Percentiles rank a stretch among this genome's conserved stretches.
Conservation (phyloP, 2,888 invertebrate genomes). For the Heliconius sara region DNA sequence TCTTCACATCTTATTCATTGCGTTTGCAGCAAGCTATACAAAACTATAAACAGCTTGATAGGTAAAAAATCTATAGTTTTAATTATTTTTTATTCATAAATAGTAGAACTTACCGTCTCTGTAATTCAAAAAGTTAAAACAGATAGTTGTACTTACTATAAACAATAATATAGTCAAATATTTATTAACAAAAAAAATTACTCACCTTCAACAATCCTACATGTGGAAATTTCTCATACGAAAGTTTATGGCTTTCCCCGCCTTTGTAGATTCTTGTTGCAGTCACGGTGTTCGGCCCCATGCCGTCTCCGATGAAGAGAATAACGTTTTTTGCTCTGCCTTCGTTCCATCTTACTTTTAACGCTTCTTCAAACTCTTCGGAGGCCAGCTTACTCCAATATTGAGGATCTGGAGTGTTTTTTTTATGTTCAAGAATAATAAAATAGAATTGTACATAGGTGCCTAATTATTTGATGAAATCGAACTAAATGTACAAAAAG, state of each 20-base stretch:
- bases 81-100: no score
- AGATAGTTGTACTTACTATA: no score
- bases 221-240: constrained; percentile 93
- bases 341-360: constrained; percentile 83
- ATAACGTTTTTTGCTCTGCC: constrained; percentile 91
- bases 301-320: constrained; percentile 94
- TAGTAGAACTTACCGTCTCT: no score
- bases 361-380: constrained; percentile 81
- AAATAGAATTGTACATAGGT: no score
- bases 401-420: constrained; percentile 60
- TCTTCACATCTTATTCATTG: no score
- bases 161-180: no score
- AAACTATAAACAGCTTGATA: no score
- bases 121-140: no score
- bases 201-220: constrained; percentile 92
- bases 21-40: no score
- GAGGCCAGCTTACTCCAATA: constrained; percentile 80
- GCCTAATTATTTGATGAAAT: no score
- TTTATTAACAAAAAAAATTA: no score
- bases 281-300: constrained; percentile 94
- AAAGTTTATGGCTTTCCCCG: constrained; percentile 88
- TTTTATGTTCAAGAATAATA: not conserved
- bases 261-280: constrained; percentile 91
- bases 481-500: not conserved
- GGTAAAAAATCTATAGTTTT: no score